A percentile compares a stretch with the other conserved stretches of the same genome.
Conservation (phyloP, 2,797 vertebrate genomes). For the Schizopygopsis pylzovi region DNA sequence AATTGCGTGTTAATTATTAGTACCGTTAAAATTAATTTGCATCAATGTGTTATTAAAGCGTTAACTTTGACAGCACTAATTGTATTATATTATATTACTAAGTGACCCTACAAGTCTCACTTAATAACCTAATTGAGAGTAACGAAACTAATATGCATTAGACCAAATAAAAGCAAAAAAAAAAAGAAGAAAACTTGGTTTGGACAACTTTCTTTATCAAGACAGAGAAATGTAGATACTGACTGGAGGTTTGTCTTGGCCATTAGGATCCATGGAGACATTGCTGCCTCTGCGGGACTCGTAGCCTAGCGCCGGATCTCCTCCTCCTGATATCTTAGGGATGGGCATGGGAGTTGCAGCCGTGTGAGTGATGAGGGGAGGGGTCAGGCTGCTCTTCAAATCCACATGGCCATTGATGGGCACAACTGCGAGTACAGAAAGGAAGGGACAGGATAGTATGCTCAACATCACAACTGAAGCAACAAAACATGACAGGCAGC, state of each 20-base stretch:
- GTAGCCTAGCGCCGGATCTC: constrained; percentile 76
- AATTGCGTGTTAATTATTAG: too few species aligned
- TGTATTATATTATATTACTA: not conserved
- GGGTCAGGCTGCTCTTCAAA: constrained; percentile 90
- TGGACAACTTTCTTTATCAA: not conserved
- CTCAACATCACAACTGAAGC: constrained; percentile 42
- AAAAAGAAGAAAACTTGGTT: not conserved
- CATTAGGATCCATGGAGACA: constrained; percentile 82
- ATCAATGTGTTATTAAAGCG: too few species aligned
- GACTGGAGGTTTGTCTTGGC: constrained; percentile 90
- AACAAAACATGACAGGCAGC: constrained; percentile 48
- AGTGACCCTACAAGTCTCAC: not conserved
- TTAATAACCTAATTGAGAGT: not conserved
- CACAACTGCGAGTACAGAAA: constrained; percentile 76
- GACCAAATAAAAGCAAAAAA: not conserved
- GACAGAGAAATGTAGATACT: constrained; percentile 49
- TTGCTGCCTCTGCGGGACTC: constrained; percentile 86
- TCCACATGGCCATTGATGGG: constrained; percentile 90
- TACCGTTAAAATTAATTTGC: too few species aligned
- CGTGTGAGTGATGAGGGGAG: constrained; percentile 96
- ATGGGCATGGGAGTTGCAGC: constrained; percentile 95
- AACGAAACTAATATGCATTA: not conserved
- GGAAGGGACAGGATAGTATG: not conserved
- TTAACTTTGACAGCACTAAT: too few species aligned
- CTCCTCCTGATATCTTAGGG: constrained; percentile 85